phyloP scores from a whole-genome alignment of 2,797 vertebrate species.

The Apogon hyalosoma region DNA sequence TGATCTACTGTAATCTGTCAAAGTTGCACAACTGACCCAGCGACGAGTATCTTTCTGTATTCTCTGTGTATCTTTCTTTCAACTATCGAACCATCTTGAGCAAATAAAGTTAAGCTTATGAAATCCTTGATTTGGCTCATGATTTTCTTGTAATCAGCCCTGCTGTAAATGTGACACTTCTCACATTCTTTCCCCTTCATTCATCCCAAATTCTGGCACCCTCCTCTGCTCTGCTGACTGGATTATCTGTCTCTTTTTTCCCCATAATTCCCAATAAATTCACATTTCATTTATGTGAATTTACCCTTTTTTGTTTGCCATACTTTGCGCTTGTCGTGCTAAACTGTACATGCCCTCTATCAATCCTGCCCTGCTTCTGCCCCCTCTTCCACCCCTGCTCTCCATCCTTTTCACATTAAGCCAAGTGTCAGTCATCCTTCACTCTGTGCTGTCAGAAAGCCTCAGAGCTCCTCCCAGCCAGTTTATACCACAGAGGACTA shows the following conservation, averaged over 20 bases:
- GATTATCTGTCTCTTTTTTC: slow-evolving; percentile 23
- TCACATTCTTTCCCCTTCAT: slow-evolving; percentile 21
- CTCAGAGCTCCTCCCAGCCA: slow-evolving; percentile 55
- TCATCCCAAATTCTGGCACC: slow-evolving; percentile 51
- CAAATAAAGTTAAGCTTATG: slow-evolving; percentile 85
- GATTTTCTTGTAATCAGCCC: slow-evolving; percentile 42
- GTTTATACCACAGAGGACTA: slow-evolving; percentile 65
- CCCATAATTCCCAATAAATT: slow-evolving; percentile 29
- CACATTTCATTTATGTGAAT: background rate
- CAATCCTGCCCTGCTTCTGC: background rate
- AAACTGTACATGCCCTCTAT: slow-evolving; percentile 15
- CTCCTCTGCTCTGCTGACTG: slow-evolving; percentile 34
- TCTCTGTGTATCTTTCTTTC: slow-evolving; percentile 67
- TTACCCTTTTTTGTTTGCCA: slow-evolving; percentile 21
- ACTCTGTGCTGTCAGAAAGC: slow-evolving; percentile 54
- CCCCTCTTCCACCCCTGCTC: slow-evolving; percentile 32
- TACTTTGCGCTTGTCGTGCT: slow-evolving; percentile 20
- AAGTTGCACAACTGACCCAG: slow-evolving; percentile 68
- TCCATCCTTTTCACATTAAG: slow-evolving; percentile 59
- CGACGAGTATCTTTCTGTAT: slow-evolving; percentile 66
- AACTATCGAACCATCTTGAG: slow-evolving; percentile 72
- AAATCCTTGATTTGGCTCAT: slow-evolving; percentile 58
- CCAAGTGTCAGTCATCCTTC: slow-evolving; percentile 72
- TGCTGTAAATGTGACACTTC: slow-evolving; percentile 32
- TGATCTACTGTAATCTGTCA: slow-evolving; percentile 55